Conservation (phyloP, 2,113 vertebrate species). For the Paratilapia polleni region DNA sequence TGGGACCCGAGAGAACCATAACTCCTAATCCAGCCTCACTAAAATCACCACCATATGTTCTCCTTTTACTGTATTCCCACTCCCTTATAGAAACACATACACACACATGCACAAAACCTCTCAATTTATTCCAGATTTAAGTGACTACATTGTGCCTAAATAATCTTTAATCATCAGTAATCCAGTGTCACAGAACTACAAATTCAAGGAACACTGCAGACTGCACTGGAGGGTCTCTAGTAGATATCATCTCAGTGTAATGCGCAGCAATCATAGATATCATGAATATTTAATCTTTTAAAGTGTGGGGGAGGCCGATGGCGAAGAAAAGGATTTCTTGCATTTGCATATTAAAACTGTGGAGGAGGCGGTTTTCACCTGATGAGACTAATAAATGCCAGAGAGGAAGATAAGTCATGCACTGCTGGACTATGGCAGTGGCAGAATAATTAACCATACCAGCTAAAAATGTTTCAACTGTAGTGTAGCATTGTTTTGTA, state of each 20-base stretch:
- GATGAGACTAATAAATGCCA: constrained; percentile 30
- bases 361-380: constrained; percentile 54
- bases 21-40: constrained; percentile 48
- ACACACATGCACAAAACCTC: background rate
- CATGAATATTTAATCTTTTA: constrained; percentile 68
- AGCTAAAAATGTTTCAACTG: background rate
- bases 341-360: constrained; percentile 66
- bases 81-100: background rate
- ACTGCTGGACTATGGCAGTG: background rate
- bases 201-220: background rate
- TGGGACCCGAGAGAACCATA: constrained; percentile 64
- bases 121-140: background rate
- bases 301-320: constrained; percentile 34
- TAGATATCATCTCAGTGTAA: constrained; percentile 11
- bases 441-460: background rate
- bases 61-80: constrained; percentile 26
- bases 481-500: background rate
- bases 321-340: constrained; percentile 30
- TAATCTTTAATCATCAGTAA: constrained; percentile 7
- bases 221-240: background rate
- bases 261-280: constrained; percentile 44
- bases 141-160: background rate
- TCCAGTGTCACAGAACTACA: background rate
- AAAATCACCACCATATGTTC: constrained; percentile 69
- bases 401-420: constrained; percentile 25